phyloP scores from a whole-genome alignment of 2,797 vertebrate genomes.

The Notolabrus celidotus region DNA sequence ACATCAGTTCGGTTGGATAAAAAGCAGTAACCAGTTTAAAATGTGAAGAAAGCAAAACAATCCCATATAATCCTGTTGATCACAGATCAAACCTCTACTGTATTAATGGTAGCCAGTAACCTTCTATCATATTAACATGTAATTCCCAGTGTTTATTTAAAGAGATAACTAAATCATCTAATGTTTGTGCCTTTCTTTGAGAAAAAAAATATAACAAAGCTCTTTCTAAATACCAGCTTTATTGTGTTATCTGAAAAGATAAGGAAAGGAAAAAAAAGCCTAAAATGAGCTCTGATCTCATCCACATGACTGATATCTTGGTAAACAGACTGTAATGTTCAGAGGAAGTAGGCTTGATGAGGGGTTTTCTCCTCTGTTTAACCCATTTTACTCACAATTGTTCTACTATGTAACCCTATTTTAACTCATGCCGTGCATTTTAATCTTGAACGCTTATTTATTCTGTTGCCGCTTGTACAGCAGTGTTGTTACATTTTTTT shows the following conservation, averaged over 20 bases:
- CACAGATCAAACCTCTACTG: neutral
- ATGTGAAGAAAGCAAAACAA: conserved; percentile 4
- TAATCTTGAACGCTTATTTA: conserved; percentile 75
- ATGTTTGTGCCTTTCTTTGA: conserved; percentile 65
- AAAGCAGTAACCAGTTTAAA: neutral
- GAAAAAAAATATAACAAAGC: neutral
- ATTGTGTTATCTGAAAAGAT: conserved; percentile 21
- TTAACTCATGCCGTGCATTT: conserved; percentile 67
- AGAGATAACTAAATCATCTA: conserved; percentile 54
- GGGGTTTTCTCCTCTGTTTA: conserved; percentile 61
- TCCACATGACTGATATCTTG: neutral
- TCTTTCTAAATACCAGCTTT: conserved; percentile 22
- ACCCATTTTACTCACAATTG: conserved; percentile 57
- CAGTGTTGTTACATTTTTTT: conserved; percentile 55
- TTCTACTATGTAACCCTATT: conserved; percentile 57
- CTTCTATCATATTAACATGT: too few relatives aligned
- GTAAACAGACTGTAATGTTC: conserved; percentile 5
- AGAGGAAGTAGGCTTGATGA: conserved; percentile 61
- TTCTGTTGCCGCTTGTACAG: conserved; percentile 71
- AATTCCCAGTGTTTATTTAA: neutral
- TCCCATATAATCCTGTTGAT: too few relatives aligned
- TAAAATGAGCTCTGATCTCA: conserved; percentile 16
- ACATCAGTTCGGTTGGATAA: neutral
- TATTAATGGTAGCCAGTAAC: too few relatives aligned
- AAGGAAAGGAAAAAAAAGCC: neutral